Conservation (phyloP, 2,888 invertebrate genomes). For the Chaetogeoica ovagalla region DNA sequence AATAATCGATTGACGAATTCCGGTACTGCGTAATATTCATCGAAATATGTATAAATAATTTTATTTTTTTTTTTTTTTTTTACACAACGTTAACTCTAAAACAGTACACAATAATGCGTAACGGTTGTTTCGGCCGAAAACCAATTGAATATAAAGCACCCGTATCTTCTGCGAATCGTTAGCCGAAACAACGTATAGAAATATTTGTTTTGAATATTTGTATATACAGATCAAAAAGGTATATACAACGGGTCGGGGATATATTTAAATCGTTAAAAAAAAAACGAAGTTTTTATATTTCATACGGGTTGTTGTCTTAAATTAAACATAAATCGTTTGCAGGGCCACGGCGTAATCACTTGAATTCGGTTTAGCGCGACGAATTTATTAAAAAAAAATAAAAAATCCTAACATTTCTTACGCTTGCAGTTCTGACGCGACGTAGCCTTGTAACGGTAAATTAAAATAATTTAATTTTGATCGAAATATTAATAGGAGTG, state of each 20-base stretch:
- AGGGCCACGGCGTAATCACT: conserved; percentile 8
- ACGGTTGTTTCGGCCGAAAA: conserved; percentile 10
- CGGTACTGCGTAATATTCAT: no score
- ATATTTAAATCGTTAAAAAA: conserved; percentile 28
- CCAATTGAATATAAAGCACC: conserved; percentile 12
- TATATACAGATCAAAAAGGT: conserved; percentile 36
- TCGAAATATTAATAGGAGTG: neutral
- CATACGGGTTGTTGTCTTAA: conserved; percentile 47
- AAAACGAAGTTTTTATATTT: conserved; percentile 7
- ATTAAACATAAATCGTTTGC: conserved; percentile 50
- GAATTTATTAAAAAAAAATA: neutral
- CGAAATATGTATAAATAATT: no score
- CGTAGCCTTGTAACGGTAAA: neutral
- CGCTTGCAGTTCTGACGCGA: neutral
- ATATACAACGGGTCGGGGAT: neutral
- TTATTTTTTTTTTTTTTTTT: no score
- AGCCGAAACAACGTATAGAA: conserved; percentile 29
- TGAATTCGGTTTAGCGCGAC: conserved; percentile 25
- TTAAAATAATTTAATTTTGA: neutral
- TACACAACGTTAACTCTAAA: no score
- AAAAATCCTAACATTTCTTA: neutral
- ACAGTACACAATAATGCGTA: neutral
- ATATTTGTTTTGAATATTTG: conserved; percentile 39
- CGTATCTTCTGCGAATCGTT: conserved; percentile 45
- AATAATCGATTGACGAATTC: no score